These are phyloP conservation scores for Epinephelus malabaricus DNA, from an alignment of 2,797 vertebrate genomes.

Conservation along the genomic window DNA sequence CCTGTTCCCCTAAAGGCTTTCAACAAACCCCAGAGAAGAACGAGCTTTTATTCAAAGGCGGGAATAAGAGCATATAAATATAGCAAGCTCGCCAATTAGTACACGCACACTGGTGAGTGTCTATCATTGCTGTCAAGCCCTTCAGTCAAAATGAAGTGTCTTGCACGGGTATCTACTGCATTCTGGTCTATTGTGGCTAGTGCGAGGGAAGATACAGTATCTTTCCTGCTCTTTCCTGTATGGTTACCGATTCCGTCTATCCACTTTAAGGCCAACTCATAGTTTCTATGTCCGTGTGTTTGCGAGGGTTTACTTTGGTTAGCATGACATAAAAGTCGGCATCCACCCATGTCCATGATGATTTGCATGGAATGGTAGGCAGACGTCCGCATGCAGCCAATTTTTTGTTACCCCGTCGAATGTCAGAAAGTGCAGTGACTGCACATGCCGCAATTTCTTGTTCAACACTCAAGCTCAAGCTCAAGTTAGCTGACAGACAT, in stretches of 20 bases:
- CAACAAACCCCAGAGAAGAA: slow-evolving; percentile 12
- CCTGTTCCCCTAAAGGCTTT: slow-evolving; percentile 27
- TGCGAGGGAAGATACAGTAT: neutral
- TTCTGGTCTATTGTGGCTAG: neutral
- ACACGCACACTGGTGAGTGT: neutral
- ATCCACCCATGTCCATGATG: too few species aligned
- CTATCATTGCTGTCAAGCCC: neutral
- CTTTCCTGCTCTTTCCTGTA: neutral
- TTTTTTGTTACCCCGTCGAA: too few species aligned
- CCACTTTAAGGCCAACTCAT: too few species aligned
- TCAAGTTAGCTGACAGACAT: too few species aligned
- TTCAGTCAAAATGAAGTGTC: slow-evolving; percentile 1
- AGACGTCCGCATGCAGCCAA: too few species aligned
- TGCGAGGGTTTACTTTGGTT: too few species aligned
- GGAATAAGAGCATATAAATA: slow-evolving; percentile 27
- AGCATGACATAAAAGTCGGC: too few species aligned
- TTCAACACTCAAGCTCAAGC: too few species aligned
- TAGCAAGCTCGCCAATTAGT: slow-evolving; percentile 22
- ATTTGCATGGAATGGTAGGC: too few species aligned
- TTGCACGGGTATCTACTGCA: neutral
- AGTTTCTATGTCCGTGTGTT: too few species aligned
- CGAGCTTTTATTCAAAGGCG: slow-evolving; percentile 16
- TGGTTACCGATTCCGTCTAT: neutral
- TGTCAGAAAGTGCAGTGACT: too few species aligned
- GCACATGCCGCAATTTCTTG: too few species aligned